Evolutionary conservation across 1,140 invertebrate species (phyloP).

Genomic region (Dendroctonus ponderosae): DNA sequence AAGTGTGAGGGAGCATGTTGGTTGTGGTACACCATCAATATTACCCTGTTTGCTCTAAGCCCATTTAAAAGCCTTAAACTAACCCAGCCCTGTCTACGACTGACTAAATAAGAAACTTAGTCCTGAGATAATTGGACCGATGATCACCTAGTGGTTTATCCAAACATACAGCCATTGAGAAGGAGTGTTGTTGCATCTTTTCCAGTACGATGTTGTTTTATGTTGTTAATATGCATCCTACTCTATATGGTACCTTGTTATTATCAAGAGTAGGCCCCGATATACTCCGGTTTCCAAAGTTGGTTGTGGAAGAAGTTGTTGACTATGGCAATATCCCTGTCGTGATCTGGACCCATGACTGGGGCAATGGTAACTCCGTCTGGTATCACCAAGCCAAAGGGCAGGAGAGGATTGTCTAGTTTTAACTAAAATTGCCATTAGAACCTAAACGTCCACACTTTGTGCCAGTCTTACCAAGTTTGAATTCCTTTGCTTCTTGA

Average conservation of each 20-base stretch:
- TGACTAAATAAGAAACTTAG: not conserved
- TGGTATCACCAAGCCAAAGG: constrained; percentile 50
- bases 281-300: constrained; percentile 59
- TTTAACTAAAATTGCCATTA: not conserved
- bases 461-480: constrained; percentile 8
- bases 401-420: constrained; percentile 48
- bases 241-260: constrained; percentile 1
- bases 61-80: not conserved
- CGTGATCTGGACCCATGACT: constrained; percentile 49
- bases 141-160: not conserved
- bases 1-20: not conserved
- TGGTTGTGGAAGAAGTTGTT: constrained; percentile 59
- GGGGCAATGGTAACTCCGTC: constrained; percentile 52
- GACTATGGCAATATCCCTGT: constrained; percentile 54
- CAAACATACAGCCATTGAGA: not conserved
- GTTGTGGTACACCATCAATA: not conserved
- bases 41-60: not conserved
- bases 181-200: not conserved
- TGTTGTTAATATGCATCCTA: not conserved
- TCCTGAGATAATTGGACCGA: constrained; percentile 9
- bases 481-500: constrained; percentile 11
- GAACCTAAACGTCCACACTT: not conserved
- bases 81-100: constrained; percentile 1
- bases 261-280: constrained; percentile 49
- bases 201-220: not conserved